phyloP scores from a whole-genome alignment of 1,140 invertebrate species.

The Myzus persicae region DNA sequence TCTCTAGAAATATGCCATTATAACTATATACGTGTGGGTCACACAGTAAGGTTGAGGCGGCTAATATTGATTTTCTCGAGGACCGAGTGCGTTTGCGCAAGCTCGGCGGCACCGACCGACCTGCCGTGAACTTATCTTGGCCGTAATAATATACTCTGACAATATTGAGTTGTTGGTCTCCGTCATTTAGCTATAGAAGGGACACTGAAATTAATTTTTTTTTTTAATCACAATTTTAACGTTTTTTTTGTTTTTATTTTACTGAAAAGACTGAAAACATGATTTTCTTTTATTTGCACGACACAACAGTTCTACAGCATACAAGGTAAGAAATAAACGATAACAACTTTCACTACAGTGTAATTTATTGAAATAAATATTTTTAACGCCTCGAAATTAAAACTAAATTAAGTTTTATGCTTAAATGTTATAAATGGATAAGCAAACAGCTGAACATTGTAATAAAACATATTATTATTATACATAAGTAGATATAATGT shows the following conservation, averaged over 20 bases:
- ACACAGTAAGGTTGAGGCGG: not conserved
- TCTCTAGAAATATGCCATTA: not conserved
- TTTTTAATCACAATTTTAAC: not conserved
- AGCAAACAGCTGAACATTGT: not conserved
- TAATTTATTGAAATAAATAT: not conserved
- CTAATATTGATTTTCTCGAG: conserved; percentile 19
- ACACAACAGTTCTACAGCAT: not conserved
- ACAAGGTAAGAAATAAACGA: not conserved
- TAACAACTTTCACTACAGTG: not conserved
- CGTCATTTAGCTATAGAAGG: not conserved
- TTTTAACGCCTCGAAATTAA: not conserved
- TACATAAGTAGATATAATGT: not conserved
- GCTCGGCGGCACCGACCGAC: not conserved
- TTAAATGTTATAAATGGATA: not conserved
- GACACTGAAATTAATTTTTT: not conserved
- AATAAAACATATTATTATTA: not conserved
- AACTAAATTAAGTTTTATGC: not conserved
- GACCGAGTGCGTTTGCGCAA: not conserved
- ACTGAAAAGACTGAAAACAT: not conserved
- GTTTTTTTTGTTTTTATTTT: not conserved
- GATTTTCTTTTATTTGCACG: not conserved
- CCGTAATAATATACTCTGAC: not conserved
- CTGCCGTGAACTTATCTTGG: not conserved
- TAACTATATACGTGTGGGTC: not conserved
- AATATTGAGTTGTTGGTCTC: not conserved